Evolutionary conservation across 2,113 vertebrate genomes (phyloP).

Genomic region (Bettongia penicillata): DNA sequence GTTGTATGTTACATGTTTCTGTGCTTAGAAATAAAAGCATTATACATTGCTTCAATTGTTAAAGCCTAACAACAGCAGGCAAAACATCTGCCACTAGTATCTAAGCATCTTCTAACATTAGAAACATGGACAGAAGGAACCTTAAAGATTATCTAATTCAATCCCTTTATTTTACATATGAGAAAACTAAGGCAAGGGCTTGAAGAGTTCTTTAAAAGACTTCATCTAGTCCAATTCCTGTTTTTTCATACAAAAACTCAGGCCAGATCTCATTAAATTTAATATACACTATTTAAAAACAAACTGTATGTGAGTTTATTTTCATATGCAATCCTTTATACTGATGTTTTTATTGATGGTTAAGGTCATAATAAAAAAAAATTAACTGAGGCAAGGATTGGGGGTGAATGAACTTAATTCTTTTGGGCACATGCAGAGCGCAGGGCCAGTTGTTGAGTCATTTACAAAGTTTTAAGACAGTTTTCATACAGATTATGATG

Average conservation of each 20-base stretch:
- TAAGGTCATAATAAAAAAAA: background rate
- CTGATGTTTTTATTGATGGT: background rate
- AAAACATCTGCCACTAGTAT: background rate
- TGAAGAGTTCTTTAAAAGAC: background rate
- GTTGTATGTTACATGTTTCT: slow-evolving; percentile 2
- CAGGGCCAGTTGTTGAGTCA: background rate
- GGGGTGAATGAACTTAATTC: background rate
- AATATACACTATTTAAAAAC: background rate
- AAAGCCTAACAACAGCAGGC: background rate
- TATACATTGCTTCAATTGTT: background rate
- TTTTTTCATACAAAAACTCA: slow-evolving; percentile 18
- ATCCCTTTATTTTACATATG: background rate
- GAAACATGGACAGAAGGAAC: background rate
- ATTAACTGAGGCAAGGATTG: background rate
- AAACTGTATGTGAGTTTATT: background rate
- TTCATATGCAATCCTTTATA: background rate
- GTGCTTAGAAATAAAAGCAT: background rate
- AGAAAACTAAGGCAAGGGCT: slow-evolving; percentile 12
- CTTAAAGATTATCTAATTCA: background rate
- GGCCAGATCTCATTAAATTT: background rate
- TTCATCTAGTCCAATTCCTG: background rate
- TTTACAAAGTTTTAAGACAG: background rate
- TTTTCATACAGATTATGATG: background rate
- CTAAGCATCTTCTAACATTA: background rate
- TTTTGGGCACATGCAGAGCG: background rate